Evolutionary conservation across 2,888 invertebrate genomes (phyloP).

Genomic region (Koerneria pararmatus): DNA sequence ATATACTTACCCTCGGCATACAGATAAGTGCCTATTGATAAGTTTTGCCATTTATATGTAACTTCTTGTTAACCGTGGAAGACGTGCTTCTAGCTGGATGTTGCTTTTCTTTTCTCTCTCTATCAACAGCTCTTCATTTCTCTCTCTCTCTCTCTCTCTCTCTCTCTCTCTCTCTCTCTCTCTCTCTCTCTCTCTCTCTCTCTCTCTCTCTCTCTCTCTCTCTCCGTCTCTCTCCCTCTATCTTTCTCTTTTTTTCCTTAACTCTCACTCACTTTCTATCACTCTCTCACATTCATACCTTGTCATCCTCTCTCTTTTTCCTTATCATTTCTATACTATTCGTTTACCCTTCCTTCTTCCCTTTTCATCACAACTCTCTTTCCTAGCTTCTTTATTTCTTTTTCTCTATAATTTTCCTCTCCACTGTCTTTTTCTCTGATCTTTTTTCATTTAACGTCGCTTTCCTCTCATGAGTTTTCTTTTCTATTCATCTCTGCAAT

Average conservation of each 20-base stretch:
- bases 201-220: background rate
- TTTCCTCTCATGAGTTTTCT: too few relatives aligned
- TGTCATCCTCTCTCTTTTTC: background rate
- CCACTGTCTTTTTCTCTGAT: too few relatives aligned
- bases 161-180: constrained; percentile 2
- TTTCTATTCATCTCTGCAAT: too few relatives aligned
- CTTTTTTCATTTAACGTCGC: too few relatives aligned
- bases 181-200: constrained; percentile 11
- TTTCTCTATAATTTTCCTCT: too few relatives aligned
- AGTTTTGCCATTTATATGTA: too few relatives aligned
- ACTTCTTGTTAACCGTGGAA: too few relatives aligned
- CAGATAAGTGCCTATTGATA: too few relatives aligned
- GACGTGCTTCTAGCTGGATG: constrained; percentile 20
- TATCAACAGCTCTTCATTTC: background rate
- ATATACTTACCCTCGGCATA: too few relatives aligned
- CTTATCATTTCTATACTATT: background rate
- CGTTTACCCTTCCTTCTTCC: background rate
- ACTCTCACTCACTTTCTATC: constrained; percentile 5
- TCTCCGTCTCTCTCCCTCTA: background rate
- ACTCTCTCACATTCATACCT: constrained; percentile 8
- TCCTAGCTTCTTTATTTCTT: too few relatives aligned
- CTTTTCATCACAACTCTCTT: too few relatives aligned
- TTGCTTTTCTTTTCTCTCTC: constrained; percentile 14
- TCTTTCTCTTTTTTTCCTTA: constrained; percentile 11
- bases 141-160: constrained; percentile 4